These are phyloP conservation scores for Bruchidius siliquastri DNA, from an alignment of 2,888 invertebrate genomes.

Conservation along the genomic window DNA sequence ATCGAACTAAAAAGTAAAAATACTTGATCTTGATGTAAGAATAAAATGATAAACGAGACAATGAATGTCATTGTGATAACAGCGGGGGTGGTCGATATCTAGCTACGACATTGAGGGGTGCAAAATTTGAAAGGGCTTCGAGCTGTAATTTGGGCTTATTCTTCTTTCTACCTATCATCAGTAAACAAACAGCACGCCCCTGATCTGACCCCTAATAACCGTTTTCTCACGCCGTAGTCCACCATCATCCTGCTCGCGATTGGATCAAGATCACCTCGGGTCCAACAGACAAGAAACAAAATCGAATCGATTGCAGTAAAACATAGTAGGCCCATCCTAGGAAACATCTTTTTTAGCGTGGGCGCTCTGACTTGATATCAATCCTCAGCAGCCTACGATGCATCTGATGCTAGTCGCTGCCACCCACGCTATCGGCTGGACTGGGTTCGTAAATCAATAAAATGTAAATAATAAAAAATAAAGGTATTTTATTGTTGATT, in stretches of 20 bases:
- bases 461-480: no score
- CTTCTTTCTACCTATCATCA: no score
- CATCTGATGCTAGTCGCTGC: not conserved
- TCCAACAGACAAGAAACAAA: not conserved
- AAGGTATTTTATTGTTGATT: no score
- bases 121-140: no score
- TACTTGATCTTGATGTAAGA: no score
- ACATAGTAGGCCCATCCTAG: not conserved
- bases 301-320: not conserved
- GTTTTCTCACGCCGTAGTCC: not conserved
- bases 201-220: not conserved
- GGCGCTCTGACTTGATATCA: not conserved
- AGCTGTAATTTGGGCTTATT: no score
- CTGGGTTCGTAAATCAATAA: no score
- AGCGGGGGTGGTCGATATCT: no score
- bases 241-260: not conserved
- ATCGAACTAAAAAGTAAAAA: no score
- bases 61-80: no score
- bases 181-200: not conserved
- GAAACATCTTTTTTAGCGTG: not conserved
- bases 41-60: no score
- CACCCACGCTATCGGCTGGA: not conserved
- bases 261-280: not conserved
- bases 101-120: no score
- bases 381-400: not conserved